A percentile compares a stretch with the other conserved stretches of the same genome.
These are phyloP conservation scores for Bos taurus DNA, from an alignment of 2,113 vertebrate species.

Conservation along the genomic window ARS-UCD2.0 NC_037342.1:20458001-20458500, in stretches of 20 bases:
- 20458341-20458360: not conserved
- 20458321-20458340: not conserved
- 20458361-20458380: not conserved
- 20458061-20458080: not conserved
- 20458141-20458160: not conserved
- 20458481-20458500: not conserved
- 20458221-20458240: not conserved
- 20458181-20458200: not conserved
- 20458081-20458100: not conserved
- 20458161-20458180: not conserved
- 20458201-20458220: not conserved
- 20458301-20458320: not conserved
- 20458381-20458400: not conserved
- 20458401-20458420: not conserved
- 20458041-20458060: not conserved
- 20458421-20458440: not conserved
- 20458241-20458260: not conserved
- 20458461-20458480: not conserved
- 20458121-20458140: not conserved
- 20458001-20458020: constrained; percentile 18
- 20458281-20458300: not conserved
- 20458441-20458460: not conserved
- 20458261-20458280: not conserved
- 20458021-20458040: not conserved
- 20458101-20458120: not conserved